phyloP scores from a whole-genome alignment of 2,113 vertebrate species.

The Ivindomyrus marchei region DNA sequence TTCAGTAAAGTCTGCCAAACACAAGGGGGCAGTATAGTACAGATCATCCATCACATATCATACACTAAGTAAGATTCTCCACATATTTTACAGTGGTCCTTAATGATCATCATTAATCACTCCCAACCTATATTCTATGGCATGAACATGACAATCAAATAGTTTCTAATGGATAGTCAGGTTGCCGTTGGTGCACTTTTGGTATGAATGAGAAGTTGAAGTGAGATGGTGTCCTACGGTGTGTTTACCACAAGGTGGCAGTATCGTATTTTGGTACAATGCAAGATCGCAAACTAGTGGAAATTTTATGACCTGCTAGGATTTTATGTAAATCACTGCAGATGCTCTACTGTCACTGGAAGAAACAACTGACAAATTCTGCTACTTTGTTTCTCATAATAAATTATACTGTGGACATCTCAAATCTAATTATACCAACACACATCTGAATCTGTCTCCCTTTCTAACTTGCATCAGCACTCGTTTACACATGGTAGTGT shows the following conservation, averaged over 20 bases:
- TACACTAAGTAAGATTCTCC: neutral
- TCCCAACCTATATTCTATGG: neutral
- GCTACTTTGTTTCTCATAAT: neutral
- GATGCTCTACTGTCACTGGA: neutral
- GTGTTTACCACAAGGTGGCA: neutral
- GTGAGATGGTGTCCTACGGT: neutral
- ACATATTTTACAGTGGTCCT: neutral
- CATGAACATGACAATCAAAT: neutral
- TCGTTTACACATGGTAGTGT: neutral
- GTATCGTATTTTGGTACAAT: neutral
- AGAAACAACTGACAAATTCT: neutral
- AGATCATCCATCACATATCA: neutral
- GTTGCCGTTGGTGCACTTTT: neutral
- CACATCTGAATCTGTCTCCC: neutral
- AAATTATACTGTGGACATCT: neutral
- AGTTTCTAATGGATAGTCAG: neutral
- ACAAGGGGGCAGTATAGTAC: neutral
- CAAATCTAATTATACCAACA: neutral
- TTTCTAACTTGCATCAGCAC: neutral
- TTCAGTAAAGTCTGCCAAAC: constrained; percentile 67
- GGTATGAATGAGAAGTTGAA: neutral
- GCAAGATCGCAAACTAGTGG: neutral
- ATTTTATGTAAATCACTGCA: neutral
- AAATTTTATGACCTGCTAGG: neutral
- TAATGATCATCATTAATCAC: neutral